Evolutionary conservation across 2,113 vertebrate genomes (phyloP), one percentile per base, ranked within the genome.

Genomic region (Leptobrachium ailaonicum): DNA sequence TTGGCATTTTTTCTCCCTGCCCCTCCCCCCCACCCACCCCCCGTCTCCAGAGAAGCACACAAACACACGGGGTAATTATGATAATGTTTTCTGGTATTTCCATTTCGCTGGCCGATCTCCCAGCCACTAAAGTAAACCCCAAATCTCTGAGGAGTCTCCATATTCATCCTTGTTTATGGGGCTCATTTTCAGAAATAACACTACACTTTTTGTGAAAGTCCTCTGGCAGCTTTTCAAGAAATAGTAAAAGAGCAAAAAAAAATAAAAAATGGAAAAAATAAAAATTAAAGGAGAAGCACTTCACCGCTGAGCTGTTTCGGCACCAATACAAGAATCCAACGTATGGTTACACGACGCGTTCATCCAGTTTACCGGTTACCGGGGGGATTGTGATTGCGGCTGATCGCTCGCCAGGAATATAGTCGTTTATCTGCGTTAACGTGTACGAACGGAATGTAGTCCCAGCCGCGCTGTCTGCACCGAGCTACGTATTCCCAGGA

Each of bases 11-110:
- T 41, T 76, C 86, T 88, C 82, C 67, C 86, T 32, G 20, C 20
- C 20, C 20, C 20, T 1, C 20, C 20, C 20, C n/a, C n/a, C n/a
- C n/a, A n/a, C n/a, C n/a, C 20, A 32, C 20, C 0, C 20, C 20
- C 20, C 20, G 20, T 32, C 20, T 32, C 20, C 20, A 32, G 20
- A 32, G 20, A 32, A 32, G 20, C 20, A 32, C 80, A 81, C 77
- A 86, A 91, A 87, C 76, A 88, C 77, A 14, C 53, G 87, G 88
- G 84, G 85, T 90, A 88, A 95, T 92, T 91, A 90, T 86, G 85
- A 85, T 88, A 90, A 90, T 94, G 89, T 88, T 90, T 90, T 90
- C 87, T 88, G 87, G 89, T 86, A 86, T 91, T 88, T 89, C 91
- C 85, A 87, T 87, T 90, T 81, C 83, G 63, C 54, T 91, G 93